Evolutionary conservation across 2,888 invertebrate species (phyloP).

Genomic region (Athripsodes cinereus): DNA sequence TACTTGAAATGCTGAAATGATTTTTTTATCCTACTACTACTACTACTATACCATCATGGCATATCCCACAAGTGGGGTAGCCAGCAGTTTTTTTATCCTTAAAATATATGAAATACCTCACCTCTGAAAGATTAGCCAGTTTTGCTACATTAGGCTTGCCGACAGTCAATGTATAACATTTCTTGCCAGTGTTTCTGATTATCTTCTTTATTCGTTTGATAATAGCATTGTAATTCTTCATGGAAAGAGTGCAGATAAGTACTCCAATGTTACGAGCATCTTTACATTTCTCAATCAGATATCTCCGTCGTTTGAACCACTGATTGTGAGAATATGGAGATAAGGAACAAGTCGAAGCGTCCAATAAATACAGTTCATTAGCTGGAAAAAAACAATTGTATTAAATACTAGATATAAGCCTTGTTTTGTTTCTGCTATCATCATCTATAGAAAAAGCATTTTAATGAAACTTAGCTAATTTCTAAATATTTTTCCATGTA

Average conservation of each 20-base stretch:
- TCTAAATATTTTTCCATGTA: too few species aligned
- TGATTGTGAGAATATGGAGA: slow-evolving; percentile 39
- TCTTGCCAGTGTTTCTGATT: slow-evolving; percentile 71
- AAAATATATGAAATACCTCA: slow-evolving; percentile 32
- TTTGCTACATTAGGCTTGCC: slow-evolving; percentile 94
- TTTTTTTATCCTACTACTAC: too few species aligned
- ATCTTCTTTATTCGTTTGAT: slow-evolving; percentile 68
- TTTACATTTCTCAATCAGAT: slow-evolving; percentile 83
- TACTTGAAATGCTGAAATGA: too few species aligned
- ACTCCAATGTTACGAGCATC: slow-evolving; percentile 85
- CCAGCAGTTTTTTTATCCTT: too few species aligned
- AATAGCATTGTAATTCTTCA: slow-evolving; percentile 69
- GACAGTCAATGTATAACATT: slow-evolving; percentile 85
- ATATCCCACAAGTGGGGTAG: too few species aligned
- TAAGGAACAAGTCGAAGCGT: slow-evolving; percentile 41
- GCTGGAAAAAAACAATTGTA: slow-evolving; percentile 40
- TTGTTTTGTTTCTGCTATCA: too few species aligned
- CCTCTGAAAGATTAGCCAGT: slow-evolving; percentile 89
- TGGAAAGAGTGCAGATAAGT: slow-evolving; percentile 84
- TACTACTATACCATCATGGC: too few species aligned
- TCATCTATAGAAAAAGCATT: too few species aligned
- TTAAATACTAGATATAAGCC: too few species aligned
- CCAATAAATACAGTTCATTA: slow-evolving; percentile 51
- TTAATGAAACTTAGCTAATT: too few species aligned
- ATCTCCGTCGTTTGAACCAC: slow-evolving; percentile 74